Evolutionary conservation across 2,797 vertebrate genomes (phyloP), one percentile per base, ranked within the genome.

Genomic region (Sebastes matsubarae): DNA sequence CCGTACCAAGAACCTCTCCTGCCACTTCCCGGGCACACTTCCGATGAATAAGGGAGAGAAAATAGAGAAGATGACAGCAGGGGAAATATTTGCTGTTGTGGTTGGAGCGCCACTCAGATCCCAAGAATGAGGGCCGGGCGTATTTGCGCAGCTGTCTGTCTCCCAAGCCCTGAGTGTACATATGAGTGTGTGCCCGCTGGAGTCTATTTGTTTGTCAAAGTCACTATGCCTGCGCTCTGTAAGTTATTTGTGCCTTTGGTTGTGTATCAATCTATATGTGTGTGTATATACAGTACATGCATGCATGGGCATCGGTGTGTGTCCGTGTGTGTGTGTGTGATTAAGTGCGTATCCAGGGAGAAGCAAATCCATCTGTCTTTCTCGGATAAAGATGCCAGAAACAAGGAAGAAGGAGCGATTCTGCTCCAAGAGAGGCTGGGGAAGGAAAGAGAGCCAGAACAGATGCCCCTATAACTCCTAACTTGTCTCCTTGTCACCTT

Each of bases 1-100:
- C 71, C 60, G 24, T 12, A 68, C 78, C 54, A 20, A 18, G 76
- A 81, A 92, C 81, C 73, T 87, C 87, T 87, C 85, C 75, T 58
- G 70, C 79, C 77, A 83, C 86, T 85, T 88, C 89, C 87, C 80
- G 76, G 83, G 86, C 88, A 88, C 11, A 52, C 82, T 87, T 89
- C 75, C 64, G 83, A 92, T 83, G 83, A 91, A 87, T 84, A 80
- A 90, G 69, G 79, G 68, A 91, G 81, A 72, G 87, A 90, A 93
- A 92, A 94, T 84, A 84, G 88, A 88, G 90, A 89, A 84, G 88
- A 93, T 84, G 90, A 93, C 93, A 92, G 94, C 89, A 91, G 92
- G 92, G 89, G 87, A 94, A 95, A 94, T 94, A 93, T 96, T 94
- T 94, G 90, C 90, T 88, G 89, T 94, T 89, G 93, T 93, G 89